Percentiles rank a stretch among this genome's conserved stretches.
Conservation (phyloP, 2,113 vertebrate species). For the Sisor rabdophorus region DNA sequence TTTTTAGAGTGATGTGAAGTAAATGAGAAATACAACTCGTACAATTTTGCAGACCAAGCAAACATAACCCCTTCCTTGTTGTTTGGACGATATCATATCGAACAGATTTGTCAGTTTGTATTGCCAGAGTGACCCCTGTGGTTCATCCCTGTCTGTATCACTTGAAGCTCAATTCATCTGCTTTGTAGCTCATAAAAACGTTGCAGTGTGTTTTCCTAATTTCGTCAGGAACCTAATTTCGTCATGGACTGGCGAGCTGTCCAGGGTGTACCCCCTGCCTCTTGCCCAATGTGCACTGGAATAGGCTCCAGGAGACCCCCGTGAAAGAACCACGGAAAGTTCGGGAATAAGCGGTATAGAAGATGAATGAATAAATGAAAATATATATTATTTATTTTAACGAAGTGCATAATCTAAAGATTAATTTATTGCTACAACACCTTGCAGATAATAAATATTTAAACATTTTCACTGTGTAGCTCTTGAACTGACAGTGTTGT, state of each 20-base stretch:
- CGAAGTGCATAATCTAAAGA: not conserved
- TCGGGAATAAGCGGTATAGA: no score
- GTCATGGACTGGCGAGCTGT: no score
- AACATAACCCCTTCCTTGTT: conserved; percentile 4
- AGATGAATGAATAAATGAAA: no score
- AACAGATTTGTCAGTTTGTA: conserved; percentile 42
- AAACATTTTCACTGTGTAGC: not conserved
- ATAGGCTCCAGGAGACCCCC: no score
- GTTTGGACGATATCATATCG: conserved; percentile 37
- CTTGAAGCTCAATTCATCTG: not conserved
- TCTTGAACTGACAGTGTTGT: not conserved
- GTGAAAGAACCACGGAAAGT: no score
- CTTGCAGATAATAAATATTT: not conserved
- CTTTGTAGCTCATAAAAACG: no score
- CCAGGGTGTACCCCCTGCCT: no score
- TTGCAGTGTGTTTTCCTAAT: not conserved
- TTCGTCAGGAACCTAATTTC: not conserved
- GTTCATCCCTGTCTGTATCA: conserved; percentile 34
- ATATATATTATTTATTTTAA: no score
- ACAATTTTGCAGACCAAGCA: conserved; percentile 25
- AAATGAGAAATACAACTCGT: conserved; percentile 11
- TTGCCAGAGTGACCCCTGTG: conserved; percentile 34
- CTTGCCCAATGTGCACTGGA: no score
- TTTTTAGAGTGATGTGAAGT: conserved; percentile 5
- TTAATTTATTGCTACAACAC: not conserved